These are phyloP conservation scores for Gallirallus australis DNA, from an alignment of 2,797 vertebrate genomes.

Conservation along the genomic window DNA sequence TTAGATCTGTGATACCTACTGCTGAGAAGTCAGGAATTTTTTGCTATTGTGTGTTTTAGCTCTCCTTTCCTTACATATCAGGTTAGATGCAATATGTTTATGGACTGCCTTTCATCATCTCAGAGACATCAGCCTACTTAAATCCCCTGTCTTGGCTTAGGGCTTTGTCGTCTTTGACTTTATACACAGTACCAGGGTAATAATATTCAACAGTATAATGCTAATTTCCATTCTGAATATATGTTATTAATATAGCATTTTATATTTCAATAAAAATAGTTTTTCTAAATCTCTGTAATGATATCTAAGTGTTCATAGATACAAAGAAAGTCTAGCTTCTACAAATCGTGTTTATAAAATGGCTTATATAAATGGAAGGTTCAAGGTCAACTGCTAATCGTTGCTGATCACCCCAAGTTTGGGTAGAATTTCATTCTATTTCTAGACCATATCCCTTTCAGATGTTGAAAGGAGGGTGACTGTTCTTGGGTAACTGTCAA, in stretches of 20 bases:
- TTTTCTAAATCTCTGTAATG: not conserved
- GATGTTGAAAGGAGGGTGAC: not conserved
- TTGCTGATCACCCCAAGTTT: not conserved
- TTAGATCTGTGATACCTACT: not conserved
- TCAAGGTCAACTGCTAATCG: not conserved
- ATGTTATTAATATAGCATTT: not conserved
- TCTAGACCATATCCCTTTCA: not conserved
- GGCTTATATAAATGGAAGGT: not conserved
- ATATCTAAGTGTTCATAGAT: not conserved
- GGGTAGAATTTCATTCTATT: not conserved
- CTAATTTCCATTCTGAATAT: not conserved
- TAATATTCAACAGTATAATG: not conserved
- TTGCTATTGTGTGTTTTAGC: not conserved
- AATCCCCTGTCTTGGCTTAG: not conserved
- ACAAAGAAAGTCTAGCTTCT: not conserved
- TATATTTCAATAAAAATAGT: not conserved
- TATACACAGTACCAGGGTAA: not conserved
- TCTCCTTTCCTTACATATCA: not conserved
- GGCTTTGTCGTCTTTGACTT: not conserved
- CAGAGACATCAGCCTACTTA: not conserved
- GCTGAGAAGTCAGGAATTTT: not conserved
- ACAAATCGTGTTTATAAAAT: not conserved
- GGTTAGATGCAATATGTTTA: not conserved
- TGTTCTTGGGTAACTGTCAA: not conserved
- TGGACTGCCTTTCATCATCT: not conserved